Evolutionary conservation across 2,888 invertebrate species (phyloP), one percentile per base, ranked within the genome.

Genomic region (Lasioglossum marginatum): DNA sequence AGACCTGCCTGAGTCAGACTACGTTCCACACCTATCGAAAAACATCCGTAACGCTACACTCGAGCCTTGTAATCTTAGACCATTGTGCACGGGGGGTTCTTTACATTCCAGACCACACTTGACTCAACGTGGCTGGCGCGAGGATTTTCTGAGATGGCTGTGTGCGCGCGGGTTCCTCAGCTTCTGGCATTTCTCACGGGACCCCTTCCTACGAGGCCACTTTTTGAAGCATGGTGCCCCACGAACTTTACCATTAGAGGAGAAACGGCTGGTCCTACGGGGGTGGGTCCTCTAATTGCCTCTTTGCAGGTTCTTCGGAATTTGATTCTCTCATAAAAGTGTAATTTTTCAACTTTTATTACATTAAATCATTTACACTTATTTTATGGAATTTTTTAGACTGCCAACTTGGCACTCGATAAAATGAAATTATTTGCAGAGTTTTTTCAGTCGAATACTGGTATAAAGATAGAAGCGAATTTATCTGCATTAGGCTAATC

Each of bases 61-160:
- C 77, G 48, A 83, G 88, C 73, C 87, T 73, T 90, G 87, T 91
- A 92, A 91, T 92, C 89, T 91, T 85, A 90, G 85, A 88, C 87
- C 72, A 92, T 89, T 85, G 83, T 87, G 45, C 77, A 34, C 31
- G 23, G 75, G 82, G 82, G 82, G 86, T 89, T 89, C 91, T 92
- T 91, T 87, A 89, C 92, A 92, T 92, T 92, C 92, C 92, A 87
- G 87, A 86, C 90, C 83, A 85, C 89, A 91, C 91, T 89, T 91
- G 88, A 92, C 91, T 89, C 71, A 77, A 86, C 87, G 82, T 82
- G 85, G 86, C 73, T 71, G 80, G 82, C 70, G 83, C 76, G 86
- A 85, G 85, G 82, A 80, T 83, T 88, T 88, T 85, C 76, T 81
- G 80, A 87, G 88, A 84, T 87, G 82, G 88, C 82, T 82, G 83